Base-by-base conservation (phyloP, 1,140 invertebrate species). In the Drosophila kanapiae region DNA sequence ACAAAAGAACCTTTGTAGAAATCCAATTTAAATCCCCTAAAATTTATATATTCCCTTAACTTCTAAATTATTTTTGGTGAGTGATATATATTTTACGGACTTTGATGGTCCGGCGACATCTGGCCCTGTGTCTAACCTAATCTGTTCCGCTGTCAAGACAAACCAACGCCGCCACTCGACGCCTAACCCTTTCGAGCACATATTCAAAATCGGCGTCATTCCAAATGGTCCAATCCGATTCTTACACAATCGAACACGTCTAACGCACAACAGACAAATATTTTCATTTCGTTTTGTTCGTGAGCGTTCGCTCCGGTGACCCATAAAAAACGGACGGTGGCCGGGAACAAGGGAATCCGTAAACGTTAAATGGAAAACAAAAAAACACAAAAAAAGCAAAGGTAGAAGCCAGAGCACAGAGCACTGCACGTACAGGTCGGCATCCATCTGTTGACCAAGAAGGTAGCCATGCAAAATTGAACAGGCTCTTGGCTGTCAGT, bases 381-480 rank as follows among this genome's bases (percentile, higher is more conserved):
- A 54, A 23, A 54, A 54, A 9, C 11, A 7, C 6, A 51, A 33
- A 38, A 37, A 43, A 33, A 51, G 18, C 40, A 8, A 43, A 49
- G 51, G 43, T 59, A 67, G 29, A 69, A 35, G 37, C n/a, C 48
- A 31, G 33, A 31, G 33, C 54, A 10, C 35, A 16, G 29, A 31
- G 33, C 27, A 10, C 23, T 31, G 35, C 40, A 72, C 53, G 67
- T 42, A 42, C 35, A 60, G 53, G 51, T 51, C 31, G 43, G 29
- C 67, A 60, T 71, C 69, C 69, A 31, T 72, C 67, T 72, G 69
- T 72, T 72, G 69, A 72, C 67, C 69, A 72, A 72, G 67, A 51
- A 72, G 69, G 43, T 72, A 71, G 68, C 67, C 69, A 72, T 72
- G 69, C 69, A 72, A 72, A 71, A 72, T 72, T 72, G 37, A 72